A percentile compares a stretch with the other conserved stretches of the same genome.
Evolutionary conservation across 1,140 invertebrate genomes (phyloP).

Genomic region (Argopecten irradians): DNA sequence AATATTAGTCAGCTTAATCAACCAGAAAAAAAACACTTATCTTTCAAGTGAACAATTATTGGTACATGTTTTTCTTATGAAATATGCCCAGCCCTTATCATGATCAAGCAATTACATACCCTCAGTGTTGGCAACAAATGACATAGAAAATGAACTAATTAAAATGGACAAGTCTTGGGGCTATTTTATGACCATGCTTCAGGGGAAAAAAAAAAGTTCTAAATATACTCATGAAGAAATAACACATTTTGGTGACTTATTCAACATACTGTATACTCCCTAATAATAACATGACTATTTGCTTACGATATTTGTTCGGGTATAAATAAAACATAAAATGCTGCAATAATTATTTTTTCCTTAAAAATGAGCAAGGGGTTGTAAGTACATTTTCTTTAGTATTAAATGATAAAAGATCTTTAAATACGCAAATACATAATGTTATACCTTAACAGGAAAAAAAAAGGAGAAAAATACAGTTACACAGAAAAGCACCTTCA

Average conservation of each 20-base stretch:
- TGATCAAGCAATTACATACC: too few species aligned
- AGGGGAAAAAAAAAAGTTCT: too few species aligned
- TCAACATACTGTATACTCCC: background rate
- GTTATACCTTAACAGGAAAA: background rate
- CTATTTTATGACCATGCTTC: too few species aligned
- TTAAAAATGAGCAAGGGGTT: background rate
- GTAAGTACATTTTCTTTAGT: background rate
- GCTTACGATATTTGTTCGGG: background rate
- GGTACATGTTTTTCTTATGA: too few species aligned
- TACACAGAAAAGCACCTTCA: background rate
- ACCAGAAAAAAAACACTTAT: too few species aligned
- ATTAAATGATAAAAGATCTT: background rate
- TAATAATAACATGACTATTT: background rate
- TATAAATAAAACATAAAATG: conserved; percentile 13
- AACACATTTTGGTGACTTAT: background rate
- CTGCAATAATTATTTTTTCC: background rate
- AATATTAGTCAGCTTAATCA: too few species aligned
- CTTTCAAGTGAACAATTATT: too few species aligned
- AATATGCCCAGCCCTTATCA: too few species aligned
- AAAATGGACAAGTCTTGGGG: too few species aligned
- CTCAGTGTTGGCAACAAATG: too few species aligned
- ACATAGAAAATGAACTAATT: too few species aligned
- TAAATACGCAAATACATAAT: background rate
- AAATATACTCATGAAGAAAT: background rate
- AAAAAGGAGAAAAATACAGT: background rate